phyloP scores from a whole-genome alignment of 1,140 invertebrate genomes.

The Halictus rubicundus region DNA sequence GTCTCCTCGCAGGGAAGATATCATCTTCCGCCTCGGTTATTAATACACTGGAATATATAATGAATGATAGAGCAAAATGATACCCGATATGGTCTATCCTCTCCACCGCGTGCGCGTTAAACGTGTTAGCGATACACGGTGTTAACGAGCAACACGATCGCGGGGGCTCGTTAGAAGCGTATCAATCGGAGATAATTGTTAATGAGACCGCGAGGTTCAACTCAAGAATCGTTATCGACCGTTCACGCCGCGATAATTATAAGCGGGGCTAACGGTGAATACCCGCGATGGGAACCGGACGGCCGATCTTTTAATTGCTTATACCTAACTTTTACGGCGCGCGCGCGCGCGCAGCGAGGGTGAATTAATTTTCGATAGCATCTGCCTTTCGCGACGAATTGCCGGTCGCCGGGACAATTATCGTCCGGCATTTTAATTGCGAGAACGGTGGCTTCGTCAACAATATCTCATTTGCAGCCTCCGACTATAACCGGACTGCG shows the following conservation, averaged over 20 bases:
- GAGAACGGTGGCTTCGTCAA: neutral
- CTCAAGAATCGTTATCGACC: conserved; percentile 38
- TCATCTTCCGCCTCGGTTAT: conserved; percentile 50
- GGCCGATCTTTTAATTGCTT: conserved; percentile 30
- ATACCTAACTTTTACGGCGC: conserved; percentile 16
- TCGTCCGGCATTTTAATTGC: neutral
- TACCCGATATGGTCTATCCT: conserved; percentile 42
- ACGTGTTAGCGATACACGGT: conserved; percentile 36
- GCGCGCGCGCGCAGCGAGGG: neutral
- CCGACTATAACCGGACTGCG: too few relatives aligned
- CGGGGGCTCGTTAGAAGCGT: conserved; percentile 57
- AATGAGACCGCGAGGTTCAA: conserved; percentile 52
- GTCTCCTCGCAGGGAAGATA: conserved; percentile 49
- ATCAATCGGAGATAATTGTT: conserved; percentile 63
- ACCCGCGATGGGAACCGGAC: conserved; percentile 4
- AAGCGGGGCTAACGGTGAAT: conserved; percentile 27
- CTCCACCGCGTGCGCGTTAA: conserved; percentile 22
- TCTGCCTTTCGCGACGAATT: neutral
- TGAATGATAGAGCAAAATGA: conserved; percentile 51
- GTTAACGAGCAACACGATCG: conserved; percentile 62
- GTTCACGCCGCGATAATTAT: conserved; percentile 35
- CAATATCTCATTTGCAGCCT: neutral
- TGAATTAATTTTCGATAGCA: conserved; percentile 31
- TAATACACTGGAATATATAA: conserved; percentile 59
- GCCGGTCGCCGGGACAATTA: neutral